Evolutionary conservation across 2,888 invertebrate species (phyloP), one percentile per base, ranked within the genome.

Genomic region (Phortica magna): DNA sequence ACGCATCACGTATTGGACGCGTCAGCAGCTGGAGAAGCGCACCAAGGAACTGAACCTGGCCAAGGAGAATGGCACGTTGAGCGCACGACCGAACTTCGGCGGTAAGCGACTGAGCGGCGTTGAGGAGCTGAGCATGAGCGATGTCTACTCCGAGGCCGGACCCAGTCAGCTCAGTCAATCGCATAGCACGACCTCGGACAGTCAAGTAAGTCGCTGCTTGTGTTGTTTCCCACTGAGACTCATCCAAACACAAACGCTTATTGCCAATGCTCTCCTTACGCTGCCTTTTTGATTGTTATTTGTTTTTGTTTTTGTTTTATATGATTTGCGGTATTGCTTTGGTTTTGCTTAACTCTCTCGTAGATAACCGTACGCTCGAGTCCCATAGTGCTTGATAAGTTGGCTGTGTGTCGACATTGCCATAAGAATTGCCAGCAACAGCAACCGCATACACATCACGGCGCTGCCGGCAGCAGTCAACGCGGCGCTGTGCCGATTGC

Each of bases 351-450:
- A 14, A 3, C 48, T 7, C 10, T 48, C 10, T 48, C 10, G 80
- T 92, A 96, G 95, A 95, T 95, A 82, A 96, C 96, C 71, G 95
- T 96, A 76, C 94, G 95, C 86, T 96, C 96, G 73, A 95, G 95
- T 91, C 95, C 95, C 78, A 94, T 95, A 82, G 88, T 91, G 80
- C 94, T 95, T 79, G 96, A 95, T 91, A 94, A 95, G 76, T 93
- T 95, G 87, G 94, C 95, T 75, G 95, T 96, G 75, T 96, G 96
- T 92, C 94, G 95, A 82, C 95, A 95, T 91, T 96, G 96, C 92
- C 96, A 96, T 89, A 95, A 95, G 92, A 95, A 95, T 88, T 96
- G 96, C 92, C 93, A 91, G 77, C 89, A 90, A 75, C 70, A 79
- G 74, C 79, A 75, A 73, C 78, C 59, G 75, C 80, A 64, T 75